Percentiles rank a stretch among this genome's conserved stretches.
Evolutionary conservation across 2,888 invertebrate species (phyloP).

Genomic region (Coelinius sp.): DNA sequence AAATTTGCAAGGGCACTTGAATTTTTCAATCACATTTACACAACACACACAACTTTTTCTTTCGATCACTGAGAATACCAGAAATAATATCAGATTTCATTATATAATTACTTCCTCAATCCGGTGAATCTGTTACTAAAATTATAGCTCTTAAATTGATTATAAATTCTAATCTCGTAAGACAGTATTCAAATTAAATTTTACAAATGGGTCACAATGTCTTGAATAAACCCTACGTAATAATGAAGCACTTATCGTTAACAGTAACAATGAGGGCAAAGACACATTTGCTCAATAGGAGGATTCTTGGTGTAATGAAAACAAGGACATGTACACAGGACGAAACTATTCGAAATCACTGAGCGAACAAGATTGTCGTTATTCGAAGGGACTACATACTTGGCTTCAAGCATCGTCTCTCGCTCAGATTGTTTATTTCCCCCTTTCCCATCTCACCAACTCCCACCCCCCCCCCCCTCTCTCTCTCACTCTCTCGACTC

Average conservation of each 20-base stretch:
- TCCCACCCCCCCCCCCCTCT: background rate
- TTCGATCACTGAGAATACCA: background rate
- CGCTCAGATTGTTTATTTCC: conserved; percentile 12
- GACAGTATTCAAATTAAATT: background rate
- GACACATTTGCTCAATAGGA: conserved; percentile 16
- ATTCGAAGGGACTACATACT: conserved; percentile 8
- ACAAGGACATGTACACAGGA: conserved; percentile 11
- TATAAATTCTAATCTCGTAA: background rate
- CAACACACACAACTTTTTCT: background rate
- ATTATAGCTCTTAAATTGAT: background rate
- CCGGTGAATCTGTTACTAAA: background rate
- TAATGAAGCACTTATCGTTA: conserved; percentile 14
- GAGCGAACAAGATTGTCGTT: conserved; percentile 25
- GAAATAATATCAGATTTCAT: background rate
- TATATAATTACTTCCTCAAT: too few species aligned
- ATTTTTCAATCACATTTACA: background rate
- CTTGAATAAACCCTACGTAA: background rate
- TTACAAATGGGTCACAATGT: background rate
- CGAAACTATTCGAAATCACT: conserved; percentile 13
- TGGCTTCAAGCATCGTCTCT: conserved; percentile 8
- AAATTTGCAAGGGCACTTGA: background rate
- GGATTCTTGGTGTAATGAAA: background rate
- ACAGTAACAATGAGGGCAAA: conserved; percentile 1
- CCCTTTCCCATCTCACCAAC: background rate
- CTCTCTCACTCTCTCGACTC: background rate